phyloP scores from a whole-genome alignment of 2,888 invertebrate species.

The Brachypalpus laphriformis region DNA sequence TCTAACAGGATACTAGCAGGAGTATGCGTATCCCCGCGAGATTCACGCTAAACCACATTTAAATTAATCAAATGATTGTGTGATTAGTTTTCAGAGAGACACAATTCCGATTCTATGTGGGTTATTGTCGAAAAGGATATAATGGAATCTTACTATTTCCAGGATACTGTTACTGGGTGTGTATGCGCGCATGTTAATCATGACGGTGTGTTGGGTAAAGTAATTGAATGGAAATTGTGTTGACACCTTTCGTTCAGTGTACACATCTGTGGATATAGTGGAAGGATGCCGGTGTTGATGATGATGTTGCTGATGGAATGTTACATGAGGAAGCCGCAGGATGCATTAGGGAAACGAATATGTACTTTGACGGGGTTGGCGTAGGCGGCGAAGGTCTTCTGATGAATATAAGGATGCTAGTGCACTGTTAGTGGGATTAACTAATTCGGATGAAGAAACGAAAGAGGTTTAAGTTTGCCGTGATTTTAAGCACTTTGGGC shows the following conservation, averaged over 20 bases:
- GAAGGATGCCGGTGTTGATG: conserved; percentile 29
- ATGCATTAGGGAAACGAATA: conserved; percentile 43
- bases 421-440: conserved; percentile 7
- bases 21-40: neutral
- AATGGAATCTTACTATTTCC: conserved; percentile 43
- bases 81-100: conserved; percentile 61
- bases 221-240: conserved; percentile 73
- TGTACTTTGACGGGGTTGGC: neutral
- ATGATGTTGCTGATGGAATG: conserved; percentile 53
- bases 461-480: too few species aligned
- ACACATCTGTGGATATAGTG: neutral
- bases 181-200: conserved; percentile 58
- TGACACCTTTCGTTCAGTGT: conserved; percentile 56
- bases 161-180: conserved; percentile 25
- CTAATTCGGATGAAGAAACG: too few species aligned
- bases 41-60: conserved; percentile 58
- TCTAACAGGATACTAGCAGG: conserved; percentile 6
- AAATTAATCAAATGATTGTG: conserved; percentile 74
- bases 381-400: neutral
- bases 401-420: neutral
- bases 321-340: conserved; percentile 53
- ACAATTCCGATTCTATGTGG: conserved; percentile 8
- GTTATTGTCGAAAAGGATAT: conserved; percentile 51
- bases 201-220: conserved; percentile 52
- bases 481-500: too few species aligned